Evolutionary conservation across 2,113 vertebrate species (phyloP).

Genomic region (Corvus cornix): DNA sequence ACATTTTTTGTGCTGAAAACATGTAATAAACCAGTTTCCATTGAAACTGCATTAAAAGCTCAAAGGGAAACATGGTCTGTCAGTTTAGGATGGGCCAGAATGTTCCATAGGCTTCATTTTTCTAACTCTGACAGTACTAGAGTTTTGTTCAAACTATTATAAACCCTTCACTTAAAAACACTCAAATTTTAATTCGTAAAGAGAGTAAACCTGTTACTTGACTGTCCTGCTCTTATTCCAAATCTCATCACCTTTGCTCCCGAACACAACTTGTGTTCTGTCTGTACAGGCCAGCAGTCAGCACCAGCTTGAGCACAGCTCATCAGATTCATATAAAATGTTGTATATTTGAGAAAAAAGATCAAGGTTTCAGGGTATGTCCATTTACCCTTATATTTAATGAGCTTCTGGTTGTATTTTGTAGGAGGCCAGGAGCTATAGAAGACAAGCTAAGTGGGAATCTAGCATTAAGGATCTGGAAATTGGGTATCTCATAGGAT

Average conservation of each 20-base stretch:
- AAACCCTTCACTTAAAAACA: neutral
- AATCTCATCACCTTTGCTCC: neutral
- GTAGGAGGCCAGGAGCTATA: neutral
- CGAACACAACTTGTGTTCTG: neutral
- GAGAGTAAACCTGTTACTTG: neutral
- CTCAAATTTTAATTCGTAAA: neutral
- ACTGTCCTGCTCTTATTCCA: neutral
- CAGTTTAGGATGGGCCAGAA: neutral
- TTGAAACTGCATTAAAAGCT: neutral
- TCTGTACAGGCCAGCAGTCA: neutral
- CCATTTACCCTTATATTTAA: neutral
- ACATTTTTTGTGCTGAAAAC: neutral
- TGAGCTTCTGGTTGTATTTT: neutral
- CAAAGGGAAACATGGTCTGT: neutral
- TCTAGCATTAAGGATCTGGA: neutral
- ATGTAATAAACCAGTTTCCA: conserved; percentile 31
- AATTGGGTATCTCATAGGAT: neutral
- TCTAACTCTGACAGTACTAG: neutral
- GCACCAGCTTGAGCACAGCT: neutral
- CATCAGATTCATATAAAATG: neutral
- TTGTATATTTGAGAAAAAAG: neutral
- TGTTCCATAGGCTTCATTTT: neutral
- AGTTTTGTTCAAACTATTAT: neutral
- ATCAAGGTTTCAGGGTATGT: neutral
- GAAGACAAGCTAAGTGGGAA: neutral